phyloP scores from a whole-genome alignment of 35 echinoderm and acorn worm species.

The Strongylocentrotus purpuratus region DNA sequence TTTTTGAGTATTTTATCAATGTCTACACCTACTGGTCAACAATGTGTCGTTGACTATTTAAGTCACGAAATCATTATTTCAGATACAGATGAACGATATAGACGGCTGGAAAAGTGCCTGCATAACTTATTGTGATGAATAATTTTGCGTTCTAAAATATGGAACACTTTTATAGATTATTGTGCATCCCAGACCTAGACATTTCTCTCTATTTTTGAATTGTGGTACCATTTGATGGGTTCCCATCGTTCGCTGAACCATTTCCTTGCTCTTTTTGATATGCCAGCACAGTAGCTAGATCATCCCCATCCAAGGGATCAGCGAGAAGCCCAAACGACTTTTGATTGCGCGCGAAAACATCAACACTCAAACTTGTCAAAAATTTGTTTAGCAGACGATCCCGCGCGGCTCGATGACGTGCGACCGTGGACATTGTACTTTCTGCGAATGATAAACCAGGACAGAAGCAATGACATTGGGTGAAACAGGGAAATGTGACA shows the following conservation, averaged over 20 bases:
- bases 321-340: neutral
- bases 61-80: no score
- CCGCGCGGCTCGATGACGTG: neutral
- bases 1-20: no score
- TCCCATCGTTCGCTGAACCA: neutral
- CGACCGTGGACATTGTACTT: slow-evolving; percentile 38
- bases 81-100: no score
- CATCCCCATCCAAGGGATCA: neutral
- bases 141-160: no score
- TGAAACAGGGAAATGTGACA: slow-evolving; percentile 25
- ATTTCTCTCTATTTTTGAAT: no score
- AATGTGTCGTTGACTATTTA: no score
- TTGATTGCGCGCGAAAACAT: slow-evolving; percentile 10
- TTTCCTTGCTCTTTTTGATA: neutral
- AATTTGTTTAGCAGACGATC: slow-evolving; percentile 33
- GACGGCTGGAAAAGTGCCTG: no score
- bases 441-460: slow-evolving; percentile 37
- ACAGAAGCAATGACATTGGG: slow-evolving; percentile 28
- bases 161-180: no score
- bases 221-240: neutral
- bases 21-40: no score
- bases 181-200: no score
- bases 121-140: no score
- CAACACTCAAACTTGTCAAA: neutral
- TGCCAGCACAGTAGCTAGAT: neutral